These are phyloP conservation scores for Pungitius pungitius DNA, from an alignment of 2,113 vertebrate species.

Conservation along the genomic window DNA sequence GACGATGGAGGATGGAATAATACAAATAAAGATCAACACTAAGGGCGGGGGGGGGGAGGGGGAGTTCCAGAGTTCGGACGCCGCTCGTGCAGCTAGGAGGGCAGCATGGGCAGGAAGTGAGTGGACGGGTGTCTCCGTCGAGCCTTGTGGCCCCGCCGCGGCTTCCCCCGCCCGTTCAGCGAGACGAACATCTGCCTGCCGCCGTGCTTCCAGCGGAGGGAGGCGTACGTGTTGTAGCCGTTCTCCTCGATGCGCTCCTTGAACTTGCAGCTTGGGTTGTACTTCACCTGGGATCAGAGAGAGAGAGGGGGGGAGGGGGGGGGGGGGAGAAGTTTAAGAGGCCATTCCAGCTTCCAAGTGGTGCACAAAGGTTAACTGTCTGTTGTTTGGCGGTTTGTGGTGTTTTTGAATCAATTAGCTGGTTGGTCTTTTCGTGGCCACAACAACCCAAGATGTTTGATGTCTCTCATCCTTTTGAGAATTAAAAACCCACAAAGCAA, in stretches of 20 bases:
- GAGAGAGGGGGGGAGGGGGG: neutral
- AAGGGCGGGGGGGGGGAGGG: too few species aligned
- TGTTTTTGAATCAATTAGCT: constrained; percentile 2
- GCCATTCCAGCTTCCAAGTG: constrained; percentile 14
- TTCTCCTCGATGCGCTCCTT: constrained; percentile 94
- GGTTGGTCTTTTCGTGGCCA: neutral
- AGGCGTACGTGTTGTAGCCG: constrained; percentile 93
- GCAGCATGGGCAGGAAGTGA: constrained; percentile 91
- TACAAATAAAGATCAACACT: constrained; percentile 55
- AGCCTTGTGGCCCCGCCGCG: constrained; percentile 82
- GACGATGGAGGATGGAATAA: constrained; percentile 57
- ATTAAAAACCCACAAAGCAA: constrained; percentile 16
- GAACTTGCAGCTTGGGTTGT: constrained; percentile 90
- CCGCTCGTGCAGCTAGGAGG: constrained; percentile 76
- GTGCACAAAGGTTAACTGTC: constrained; percentile 38
- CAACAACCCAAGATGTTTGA: neutral
- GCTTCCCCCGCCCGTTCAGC: constrained; percentile 84
- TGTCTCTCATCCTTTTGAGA: neutral
- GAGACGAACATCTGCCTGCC: constrained; percentile 93
- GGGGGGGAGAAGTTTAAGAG: neutral
- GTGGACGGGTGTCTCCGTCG: constrained; percentile 87
- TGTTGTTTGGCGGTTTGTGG: constrained; percentile 26
- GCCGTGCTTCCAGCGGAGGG: constrained; percentile 85
- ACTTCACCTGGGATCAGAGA: constrained; percentile 82
- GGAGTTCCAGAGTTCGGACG: constrained; percentile 57